Base-by-base conservation (phyloP, 64 coral and sea anemone genomes). In the Montipora sp. region DNA sequence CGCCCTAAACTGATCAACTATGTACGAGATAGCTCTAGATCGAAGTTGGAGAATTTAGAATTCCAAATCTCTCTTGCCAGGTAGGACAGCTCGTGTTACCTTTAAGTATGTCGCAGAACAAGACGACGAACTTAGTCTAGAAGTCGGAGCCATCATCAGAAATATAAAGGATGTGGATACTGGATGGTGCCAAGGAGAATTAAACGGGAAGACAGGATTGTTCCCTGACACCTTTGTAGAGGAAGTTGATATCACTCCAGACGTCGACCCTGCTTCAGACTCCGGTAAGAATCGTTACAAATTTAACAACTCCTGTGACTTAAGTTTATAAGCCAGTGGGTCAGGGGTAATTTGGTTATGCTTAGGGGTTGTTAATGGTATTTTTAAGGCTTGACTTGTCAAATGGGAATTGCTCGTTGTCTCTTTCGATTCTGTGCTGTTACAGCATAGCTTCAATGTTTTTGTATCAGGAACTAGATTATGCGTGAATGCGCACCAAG, bases 201-300 rank as follows among this genome's bases (percentile, higher is more conserved):
- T 92, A 10, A 46, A 94, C 48, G 95, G 95, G 63, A 89, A 84
- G 9, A 90, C 11, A 7, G 95, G 92, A n/a, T 60, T 97, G 83
- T 97, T 97, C 51, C 95, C 95, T 5, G 84, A 75, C n/a, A 97
- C 94, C 78, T 97, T 94, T 66, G 92, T 94, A 2, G 95, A 97
- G 18, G 90, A 94, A 80, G 68, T 97, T 11, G 21, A 5, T 14
- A 11, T 16, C 74, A 57, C 87, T 21, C 23, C 73, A 12, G 73
- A 57, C 11, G 53, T 57, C 1, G 36, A 73, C 22, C 15, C 77
- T 27, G 78, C 12, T 43, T 48, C 82, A 19, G 47, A 72, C 45
- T 21, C 82, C 6, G 63, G 82, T 85, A 1, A 85, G 53, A 36
- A 11, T 57, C 53, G 0, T 63, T 63, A 14, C 8, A 63, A 63